Percentiles rank a stretch among this genome's conserved stretches.
Conservation (phyloP, 2,888 invertebrate species). For the Lymantria monacha region DNA sequence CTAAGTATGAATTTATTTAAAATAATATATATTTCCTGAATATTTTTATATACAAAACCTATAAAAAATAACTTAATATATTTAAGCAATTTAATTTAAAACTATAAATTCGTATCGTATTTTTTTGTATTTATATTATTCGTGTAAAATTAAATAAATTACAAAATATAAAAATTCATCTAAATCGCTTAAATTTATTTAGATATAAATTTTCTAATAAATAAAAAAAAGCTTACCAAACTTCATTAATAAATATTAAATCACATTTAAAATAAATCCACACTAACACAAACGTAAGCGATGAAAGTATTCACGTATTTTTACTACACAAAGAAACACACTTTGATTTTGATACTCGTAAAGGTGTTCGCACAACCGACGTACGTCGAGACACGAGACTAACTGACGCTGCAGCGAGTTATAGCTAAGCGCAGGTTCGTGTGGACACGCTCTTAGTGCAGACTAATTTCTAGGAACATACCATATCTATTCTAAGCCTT, state of each 20-base stretch:
- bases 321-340: slow-evolving; percentile 31
- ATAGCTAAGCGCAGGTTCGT: slow-evolving; percentile 32
- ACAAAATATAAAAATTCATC: too few relatives aligned
- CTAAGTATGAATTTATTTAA: too few relatives aligned
- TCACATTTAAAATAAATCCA: slow-evolving; percentile 13
- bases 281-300: slow-evolving; percentile 14
- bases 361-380: slow-evolving; percentile 17
- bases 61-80: too few relatives aligned
- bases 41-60: too few relatives aligned
- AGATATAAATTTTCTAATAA: too few relatives aligned
- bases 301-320: slow-evolving; percentile 16
- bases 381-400: slow-evolving; percentile 20
- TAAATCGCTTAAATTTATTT: too few relatives aligned
- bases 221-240: slow-evolving; percentile 20
- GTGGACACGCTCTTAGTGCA: slow-evolving; percentile 21
- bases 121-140: too few relatives aligned
- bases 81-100: too few relatives aligned
- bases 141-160: too few relatives aligned
- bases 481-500: too few relatives aligned
- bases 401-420: slow-evolving; percentile 31
- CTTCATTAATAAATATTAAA: slow-evolving; percentile 10
- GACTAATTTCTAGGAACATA: slow-evolving; percentile 15
- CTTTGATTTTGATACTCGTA: slow-evolving; percentile 22
- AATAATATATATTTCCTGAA: too few relatives aligned
- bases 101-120: too few relatives aligned